Evolutionary conservation across 2,113 vertebrate genomes (phyloP).

Genomic region (Pachyramphus minor): DNA sequence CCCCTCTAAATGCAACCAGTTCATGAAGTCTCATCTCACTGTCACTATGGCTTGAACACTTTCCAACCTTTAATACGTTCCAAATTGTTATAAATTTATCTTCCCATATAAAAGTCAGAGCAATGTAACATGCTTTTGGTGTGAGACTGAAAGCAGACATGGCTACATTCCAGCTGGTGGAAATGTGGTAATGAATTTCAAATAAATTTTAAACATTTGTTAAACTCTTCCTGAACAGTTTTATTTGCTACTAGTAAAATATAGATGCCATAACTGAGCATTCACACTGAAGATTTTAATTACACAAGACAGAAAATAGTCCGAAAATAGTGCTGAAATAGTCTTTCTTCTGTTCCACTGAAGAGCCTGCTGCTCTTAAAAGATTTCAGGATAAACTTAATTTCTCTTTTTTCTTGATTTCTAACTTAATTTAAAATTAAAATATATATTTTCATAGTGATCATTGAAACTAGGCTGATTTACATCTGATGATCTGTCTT

Average conservation of each 20-base stretch:
- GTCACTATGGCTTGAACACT: not conserved
- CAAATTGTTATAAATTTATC: constrained; percentile 24
- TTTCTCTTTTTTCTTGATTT: not conserved
- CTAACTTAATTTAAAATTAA: not conserved
- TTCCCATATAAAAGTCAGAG: not conserved
- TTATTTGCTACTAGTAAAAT: constrained; percentile 30
- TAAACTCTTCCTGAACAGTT: constrained; percentile 30
- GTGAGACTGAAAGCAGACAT: constrained; percentile 49
- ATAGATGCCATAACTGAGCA: constrained; percentile 19
- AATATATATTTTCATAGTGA: not conserved
- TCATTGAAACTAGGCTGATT: not conserved
- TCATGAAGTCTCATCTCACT: not conserved
- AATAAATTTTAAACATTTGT: constrained; percentile 54
- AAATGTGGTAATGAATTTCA: constrained; percentile 50
- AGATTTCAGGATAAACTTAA: not conserved
- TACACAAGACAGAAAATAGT: constrained; percentile 6
- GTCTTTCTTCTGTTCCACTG: not conserved
- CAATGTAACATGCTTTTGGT: not conserved
- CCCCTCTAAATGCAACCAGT: not conserved
- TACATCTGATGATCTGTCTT: not conserved
- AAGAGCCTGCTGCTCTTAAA: not conserved
- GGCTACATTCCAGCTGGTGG: constrained; percentile 2
- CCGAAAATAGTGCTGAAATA: not conserved
- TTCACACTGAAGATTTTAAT: constrained; percentile 33
- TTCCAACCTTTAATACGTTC: not conserved